These are phyloP conservation scores for Meloidogyne chitwoodi DNA, from an alignment of 1,140 invertebrate species.

Conservation along the genomic window DNA sequence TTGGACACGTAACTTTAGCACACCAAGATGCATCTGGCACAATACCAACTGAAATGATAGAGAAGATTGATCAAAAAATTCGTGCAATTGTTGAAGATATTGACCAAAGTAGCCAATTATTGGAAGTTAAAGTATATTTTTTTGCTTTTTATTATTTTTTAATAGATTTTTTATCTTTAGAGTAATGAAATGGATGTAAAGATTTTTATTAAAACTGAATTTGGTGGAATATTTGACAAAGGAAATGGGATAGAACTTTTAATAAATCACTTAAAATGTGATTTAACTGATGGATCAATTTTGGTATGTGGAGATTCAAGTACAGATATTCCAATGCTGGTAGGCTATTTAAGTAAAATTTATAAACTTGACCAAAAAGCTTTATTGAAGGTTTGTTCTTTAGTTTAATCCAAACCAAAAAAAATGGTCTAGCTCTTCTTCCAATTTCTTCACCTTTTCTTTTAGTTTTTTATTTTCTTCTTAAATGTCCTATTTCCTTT, in stretches of 20 bases:
- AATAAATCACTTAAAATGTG: conserved; percentile 51
- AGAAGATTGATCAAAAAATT: conserved; percentile 37
- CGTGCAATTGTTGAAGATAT: conserved; percentile 48
- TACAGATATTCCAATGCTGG: conserved; percentile 60
- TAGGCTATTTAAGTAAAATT: too few relatives aligned
- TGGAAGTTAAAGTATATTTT: conserved; percentile 36
- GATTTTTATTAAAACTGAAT: conserved; percentile 54
- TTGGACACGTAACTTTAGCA: conserved; percentile 57
- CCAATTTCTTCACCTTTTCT: too few relatives aligned
- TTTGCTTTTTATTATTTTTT: background rate
- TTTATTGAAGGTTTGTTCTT: too few relatives aligned
- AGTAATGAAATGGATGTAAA: conserved; percentile 56
- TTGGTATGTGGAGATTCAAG: conserved; percentile 56
- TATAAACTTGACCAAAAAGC: too few relatives aligned
- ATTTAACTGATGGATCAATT: conserved; percentile 48
- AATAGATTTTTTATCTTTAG: background rate
- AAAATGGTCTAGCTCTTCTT: too few relatives aligned
- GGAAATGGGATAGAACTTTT: conserved; percentile 55
- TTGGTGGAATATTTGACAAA: conserved; percentile 56
- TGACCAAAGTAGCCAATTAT: conserved; percentile 36
- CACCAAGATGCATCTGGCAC: conserved; percentile 54
- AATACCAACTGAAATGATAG: conserved; percentile 28
- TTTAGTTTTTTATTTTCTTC: too few relatives aligned
- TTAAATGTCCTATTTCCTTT: too few relatives aligned
- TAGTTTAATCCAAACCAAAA: too few relatives aligned